Evolutionary conservation across 2,888 invertebrate species (phyloP), one percentile per base, ranked within the genome.

Genomic region (Drosophila meridiana): DNA sequence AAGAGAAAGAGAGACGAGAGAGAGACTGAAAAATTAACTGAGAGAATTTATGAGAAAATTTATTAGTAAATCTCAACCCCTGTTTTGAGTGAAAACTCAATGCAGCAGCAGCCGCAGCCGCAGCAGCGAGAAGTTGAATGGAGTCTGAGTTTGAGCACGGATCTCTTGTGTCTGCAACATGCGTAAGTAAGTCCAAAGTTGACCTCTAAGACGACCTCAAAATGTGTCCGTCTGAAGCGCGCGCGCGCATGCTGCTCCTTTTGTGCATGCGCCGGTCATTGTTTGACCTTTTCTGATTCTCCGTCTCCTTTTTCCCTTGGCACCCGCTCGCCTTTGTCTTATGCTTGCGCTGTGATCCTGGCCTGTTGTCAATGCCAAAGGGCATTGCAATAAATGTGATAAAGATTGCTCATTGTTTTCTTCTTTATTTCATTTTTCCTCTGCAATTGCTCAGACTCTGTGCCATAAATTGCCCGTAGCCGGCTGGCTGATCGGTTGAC

Each of bases 191-290:
- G 72, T 71, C 70, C 70, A 66, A 69, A 73, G 76, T 80, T 88
- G 90, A 88, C 88, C 87, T 83, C 90, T 89, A 87, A 88, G 89
- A 69, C 87, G 90, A 88, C 90, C 88, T 90, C 87, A 90, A 83
- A 59, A 74, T 67, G 69, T 67, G 65, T 70, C 98, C 98, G 91
- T 98, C 97, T 81, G 98, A 97, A 80, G 98, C 92, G 87, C 98
- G 98, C 4, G 68, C 79, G 71, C 73, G 66, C 77, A 40, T 45
- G 58, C 45, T 84, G 70, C 73, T 82, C 72, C 80, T 75, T 80
- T 82, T 81, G 70, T 70, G 61, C 64, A 62, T 77, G 53, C 69
- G 66, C 47, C 69, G 73, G 62, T 70, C 83, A 71, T 85, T 73
- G 80, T 78, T 74, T 90, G 90, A 88, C 90, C 88, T 90, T 87